Percentiles rank a stretch among this genome's conserved stretches.
phyloP scores from a whole-genome alignment of 2,888 invertebrate species.

The Lordiphosa andalusiaca region DNA sequence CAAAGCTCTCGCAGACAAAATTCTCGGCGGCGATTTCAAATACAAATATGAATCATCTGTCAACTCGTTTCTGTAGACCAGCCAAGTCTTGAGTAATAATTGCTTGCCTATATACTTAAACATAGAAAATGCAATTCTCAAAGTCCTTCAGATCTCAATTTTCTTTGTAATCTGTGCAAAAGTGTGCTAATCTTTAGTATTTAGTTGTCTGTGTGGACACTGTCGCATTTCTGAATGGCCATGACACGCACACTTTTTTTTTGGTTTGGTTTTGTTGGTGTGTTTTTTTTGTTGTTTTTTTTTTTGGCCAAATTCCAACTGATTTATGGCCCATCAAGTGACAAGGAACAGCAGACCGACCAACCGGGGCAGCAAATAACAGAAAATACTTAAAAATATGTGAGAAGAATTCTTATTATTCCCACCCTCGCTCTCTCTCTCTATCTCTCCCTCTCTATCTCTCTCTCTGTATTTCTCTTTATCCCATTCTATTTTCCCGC shows the following conservation, averaged over 20 bases:
- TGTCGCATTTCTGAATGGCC: conserved; percentile 19
- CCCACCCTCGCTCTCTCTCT: conserved; percentile 1
- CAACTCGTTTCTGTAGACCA: too few relatives aligned
- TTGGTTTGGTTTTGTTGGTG: conserved; percentile 23
- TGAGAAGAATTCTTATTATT: background rate
- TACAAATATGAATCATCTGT: too few relatives aligned
- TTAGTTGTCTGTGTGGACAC: background rate
- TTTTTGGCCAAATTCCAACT: conserved; percentile 39
- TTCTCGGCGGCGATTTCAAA: too few relatives aligned
- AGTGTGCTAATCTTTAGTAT: background rate
- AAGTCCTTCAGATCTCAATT: too few relatives aligned
- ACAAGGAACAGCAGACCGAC: conserved; percentile 11
- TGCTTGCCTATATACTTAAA: too few relatives aligned
- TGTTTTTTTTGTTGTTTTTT: too few relatives aligned
- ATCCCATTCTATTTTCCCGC: background rate
- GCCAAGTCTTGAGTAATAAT: too few relatives aligned
- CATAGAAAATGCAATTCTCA: too few relatives aligned
- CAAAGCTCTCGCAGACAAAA: too few relatives aligned
- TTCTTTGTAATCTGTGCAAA: conserved; percentile 16
- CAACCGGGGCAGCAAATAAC: conserved; percentile 1
- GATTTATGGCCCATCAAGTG: conserved; percentile 34
- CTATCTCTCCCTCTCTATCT: background rate
- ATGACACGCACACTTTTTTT: conserved; percentile 14
- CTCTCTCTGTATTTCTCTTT: background rate
- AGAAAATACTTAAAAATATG: background rate